These are phyloP conservation scores for Diplodus puntazzo DNA, from an alignment of 2,797 vertebrate species.

Conservation along the genomic window DNA sequence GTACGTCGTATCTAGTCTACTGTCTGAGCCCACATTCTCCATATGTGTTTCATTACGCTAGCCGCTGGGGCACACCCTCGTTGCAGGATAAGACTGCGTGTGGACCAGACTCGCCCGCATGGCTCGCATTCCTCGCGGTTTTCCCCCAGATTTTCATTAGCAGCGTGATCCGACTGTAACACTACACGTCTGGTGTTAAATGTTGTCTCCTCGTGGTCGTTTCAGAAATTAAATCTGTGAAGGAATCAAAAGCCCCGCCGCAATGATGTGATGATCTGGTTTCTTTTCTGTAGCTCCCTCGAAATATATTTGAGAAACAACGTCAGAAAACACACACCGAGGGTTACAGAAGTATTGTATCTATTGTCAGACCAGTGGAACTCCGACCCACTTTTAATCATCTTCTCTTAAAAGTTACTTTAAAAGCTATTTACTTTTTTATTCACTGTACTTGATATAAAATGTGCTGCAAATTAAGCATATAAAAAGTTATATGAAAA, in stretches of 20 bases:
- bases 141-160: conserved; percentile 15
- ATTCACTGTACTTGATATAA: not conserved
- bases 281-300: conserved; percentile 11
- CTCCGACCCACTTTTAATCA: not conserved
- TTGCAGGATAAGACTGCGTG: conserved; percentile 22
- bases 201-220: conserved; percentile 6
- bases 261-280: conserved; percentile 3
- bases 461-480: not conserved
- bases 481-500: not conserved
- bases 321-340: not conserved
- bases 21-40: conserved; percentile 57
- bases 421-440: not conserved
- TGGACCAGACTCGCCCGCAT: conserved; percentile 27
- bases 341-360: not conserved
- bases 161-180: conserved; percentile 26
- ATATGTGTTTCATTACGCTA: conserved; percentile 71
- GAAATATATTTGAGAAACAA: conserved; percentile 8
- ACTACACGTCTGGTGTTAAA: not conserved
- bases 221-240: conserved; percentile 8
- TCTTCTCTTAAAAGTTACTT: not conserved
- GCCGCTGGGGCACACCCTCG: conserved; percentile 57
- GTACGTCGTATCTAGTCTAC: conserved; percentile 29
- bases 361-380: not conserved
- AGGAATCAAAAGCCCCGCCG: not conserved
- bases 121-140: conserved; percentile 62